Evolutionary conservation across 2,888 invertebrate species (phyloP), one percentile per base, ranked within the genome.

Genomic region (Muschampia staudingeri): DNA sequence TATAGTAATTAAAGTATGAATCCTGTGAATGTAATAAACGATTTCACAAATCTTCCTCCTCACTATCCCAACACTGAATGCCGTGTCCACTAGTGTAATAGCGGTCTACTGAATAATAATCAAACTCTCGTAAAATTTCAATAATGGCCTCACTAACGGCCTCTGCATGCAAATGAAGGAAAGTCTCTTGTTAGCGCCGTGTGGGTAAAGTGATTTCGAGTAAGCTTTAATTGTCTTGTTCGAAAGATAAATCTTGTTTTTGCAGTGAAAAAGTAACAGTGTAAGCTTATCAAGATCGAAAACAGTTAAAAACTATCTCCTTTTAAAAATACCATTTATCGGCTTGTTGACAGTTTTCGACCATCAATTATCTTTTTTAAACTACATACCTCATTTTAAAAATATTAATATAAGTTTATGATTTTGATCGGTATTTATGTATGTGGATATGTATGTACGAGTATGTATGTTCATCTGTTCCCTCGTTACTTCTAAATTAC

Each of bases 21-120:
- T 40, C 8, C 40, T 7, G 8, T 40, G 48, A 12, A 48, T 12
- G 48, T 48, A 48, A 14, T 61, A 25, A 9, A 61, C 9, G 9
- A 61, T 16, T 52, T 52, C 77, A 14, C 61, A 81, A 86, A 86
- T 87, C 91, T 30, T 8, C 84, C 84, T 94, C 95, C 91, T 92
- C 80, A 91, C 82, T 86, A 86, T 72, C 71, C 40, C 67, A 89
- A 30, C 92, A 81, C 80, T 84, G 90, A 93, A 94, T 92, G 93
- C 92, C 93, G 87, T 96, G 96, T 96, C 96, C 96, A 96, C 93
- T 94, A 87, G 90, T 93, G 94, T 95, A 96, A 95, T 95, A 95
- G 95, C 94, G 96, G 96, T 96, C 96, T 96, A 95, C 95, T 96
- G 96, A 96, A 96, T 96, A 96, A 96, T 96, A 96, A 96, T 96